These are phyloP conservation scores for Malurus melanocephalus DNA, from an alignment of 2,113 vertebrate genomes.

Conservation along the genomic window DNA sequence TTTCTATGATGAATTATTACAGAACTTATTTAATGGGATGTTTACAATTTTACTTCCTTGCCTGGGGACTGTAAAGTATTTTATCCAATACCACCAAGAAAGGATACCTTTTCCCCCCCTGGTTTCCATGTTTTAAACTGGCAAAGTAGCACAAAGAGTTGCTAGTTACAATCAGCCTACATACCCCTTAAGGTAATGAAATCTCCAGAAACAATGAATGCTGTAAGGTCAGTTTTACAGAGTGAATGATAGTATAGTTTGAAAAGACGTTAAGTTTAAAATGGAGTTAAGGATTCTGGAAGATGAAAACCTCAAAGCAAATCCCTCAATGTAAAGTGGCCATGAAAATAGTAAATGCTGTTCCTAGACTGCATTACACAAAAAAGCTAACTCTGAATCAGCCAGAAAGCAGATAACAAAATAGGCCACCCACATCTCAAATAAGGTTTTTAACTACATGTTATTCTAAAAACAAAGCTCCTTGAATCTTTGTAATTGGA, in stretches of 20 bases:
- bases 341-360: background rate
- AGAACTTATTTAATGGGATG: background rate
- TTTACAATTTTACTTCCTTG: background rate
- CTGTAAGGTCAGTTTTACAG: background rate
- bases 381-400: constrained; percentile 4
- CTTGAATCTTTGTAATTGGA: constrained; percentile 13
- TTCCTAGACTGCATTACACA: background rate
- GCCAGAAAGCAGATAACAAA: background rate
- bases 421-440: background rate
- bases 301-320: background rate
- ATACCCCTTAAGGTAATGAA: background rate
- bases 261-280: background rate
- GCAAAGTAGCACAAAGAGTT: background rate
- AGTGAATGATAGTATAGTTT: background rate
- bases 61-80: background rate
- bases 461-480: background rate
- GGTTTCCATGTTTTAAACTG: background rate
- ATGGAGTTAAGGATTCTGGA: background rate
- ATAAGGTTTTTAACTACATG: background rate
- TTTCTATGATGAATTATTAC: background rate
- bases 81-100: background rate
- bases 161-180: background rate
- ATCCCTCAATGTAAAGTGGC: background rate
- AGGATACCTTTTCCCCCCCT: too few species aligned
- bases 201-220: background rate